Percentiles rank a stretch among this genome's conserved stretches.
Evolutionary conservation across 2,113 vertebrate species (phyloP).

Genomic region (Struthio camelus): DNA sequence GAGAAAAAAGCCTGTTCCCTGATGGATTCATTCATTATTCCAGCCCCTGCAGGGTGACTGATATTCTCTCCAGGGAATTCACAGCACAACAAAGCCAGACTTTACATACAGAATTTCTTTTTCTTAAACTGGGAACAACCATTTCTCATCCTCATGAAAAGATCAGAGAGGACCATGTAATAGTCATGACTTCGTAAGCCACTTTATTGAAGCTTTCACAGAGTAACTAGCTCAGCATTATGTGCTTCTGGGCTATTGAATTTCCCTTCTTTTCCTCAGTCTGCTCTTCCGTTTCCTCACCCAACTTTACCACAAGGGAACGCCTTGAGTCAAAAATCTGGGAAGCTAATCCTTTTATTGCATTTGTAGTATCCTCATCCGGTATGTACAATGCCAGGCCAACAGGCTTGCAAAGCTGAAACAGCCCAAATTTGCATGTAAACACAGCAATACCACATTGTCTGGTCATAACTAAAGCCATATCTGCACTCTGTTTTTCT

Average conservation of each 20-base stretch:
- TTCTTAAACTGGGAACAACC: conserved; percentile 54
- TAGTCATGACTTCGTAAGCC: conserved; percentile 58
- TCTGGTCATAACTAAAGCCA: conserved; percentile 31
- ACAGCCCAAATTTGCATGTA: background rate
- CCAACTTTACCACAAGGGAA: conserved; percentile 38
- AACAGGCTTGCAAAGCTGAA: background rate
- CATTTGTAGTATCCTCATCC: conserved; percentile 32
- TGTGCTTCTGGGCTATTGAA: conserved; percentile 24
- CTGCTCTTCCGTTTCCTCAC: conserved; percentile 51
- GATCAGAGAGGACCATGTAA: conserved; percentile 64
- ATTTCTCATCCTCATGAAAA: conserved; percentile 51
- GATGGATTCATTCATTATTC: conserved; percentile 59
- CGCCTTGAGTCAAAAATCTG: conserved; percentile 56
- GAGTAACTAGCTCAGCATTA: conserved; percentile 46
- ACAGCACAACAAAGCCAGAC: conserved; percentile 30
- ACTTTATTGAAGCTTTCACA: conserved; percentile 47
- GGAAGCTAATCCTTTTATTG: conserved; percentile 47
- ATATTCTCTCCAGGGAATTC: conserved; percentile 51
- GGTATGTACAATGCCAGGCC: background rate
- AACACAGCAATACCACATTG: background rate
- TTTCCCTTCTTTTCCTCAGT: conserved; percentile 1
- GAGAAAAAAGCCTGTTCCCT: conserved; percentile 57
- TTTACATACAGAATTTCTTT: conserved; percentile 39
- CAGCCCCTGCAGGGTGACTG: conserved; percentile 57
- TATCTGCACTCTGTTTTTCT: background rate